These are phyloP conservation scores for Meloe dianella DNA, from an alignment of 2,888 invertebrate species.

Conservation along the genomic window DNA sequence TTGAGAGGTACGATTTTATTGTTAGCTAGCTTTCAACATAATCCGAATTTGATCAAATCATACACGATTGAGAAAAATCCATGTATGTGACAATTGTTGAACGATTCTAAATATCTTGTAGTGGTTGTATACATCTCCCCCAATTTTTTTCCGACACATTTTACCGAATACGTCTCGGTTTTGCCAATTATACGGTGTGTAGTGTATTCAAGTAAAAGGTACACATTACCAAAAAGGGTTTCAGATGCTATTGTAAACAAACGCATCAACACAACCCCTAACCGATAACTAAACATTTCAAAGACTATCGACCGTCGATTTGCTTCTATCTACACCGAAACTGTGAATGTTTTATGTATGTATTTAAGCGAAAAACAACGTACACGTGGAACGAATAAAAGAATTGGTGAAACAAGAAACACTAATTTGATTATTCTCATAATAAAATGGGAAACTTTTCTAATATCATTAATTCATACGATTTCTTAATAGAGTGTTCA, in stretches of 20 bases:
- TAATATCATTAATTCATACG: background rate
- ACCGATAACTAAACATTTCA: background rate
- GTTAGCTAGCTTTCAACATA: background rate
- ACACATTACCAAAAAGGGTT: background rate
- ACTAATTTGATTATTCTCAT: background rate
- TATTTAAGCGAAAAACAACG: background rate
- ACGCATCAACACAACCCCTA: background rate
- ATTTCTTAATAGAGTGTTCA: background rate
- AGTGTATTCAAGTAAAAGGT: background rate
- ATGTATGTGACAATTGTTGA: too few species aligned
- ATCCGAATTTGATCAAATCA: too few species aligned
- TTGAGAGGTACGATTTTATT: background rate
- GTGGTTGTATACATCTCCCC: too few species aligned
- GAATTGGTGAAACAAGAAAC: background rate
- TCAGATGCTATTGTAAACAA: background rate
- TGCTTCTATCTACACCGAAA: background rate
- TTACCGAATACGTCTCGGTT: background rate
- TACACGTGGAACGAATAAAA: conserved; percentile 2
- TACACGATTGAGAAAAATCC: too few species aligned
- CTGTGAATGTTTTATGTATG: background rate
- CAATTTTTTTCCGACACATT: too few species aligned
- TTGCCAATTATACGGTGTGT: background rate
- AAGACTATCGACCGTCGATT: background rate
- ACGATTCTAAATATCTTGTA: background rate
- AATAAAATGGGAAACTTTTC: background rate